Evolutionary conservation across 2,888 invertebrate genomes (phyloP).

Genomic region (Lycaena phlaeas): DNA sequence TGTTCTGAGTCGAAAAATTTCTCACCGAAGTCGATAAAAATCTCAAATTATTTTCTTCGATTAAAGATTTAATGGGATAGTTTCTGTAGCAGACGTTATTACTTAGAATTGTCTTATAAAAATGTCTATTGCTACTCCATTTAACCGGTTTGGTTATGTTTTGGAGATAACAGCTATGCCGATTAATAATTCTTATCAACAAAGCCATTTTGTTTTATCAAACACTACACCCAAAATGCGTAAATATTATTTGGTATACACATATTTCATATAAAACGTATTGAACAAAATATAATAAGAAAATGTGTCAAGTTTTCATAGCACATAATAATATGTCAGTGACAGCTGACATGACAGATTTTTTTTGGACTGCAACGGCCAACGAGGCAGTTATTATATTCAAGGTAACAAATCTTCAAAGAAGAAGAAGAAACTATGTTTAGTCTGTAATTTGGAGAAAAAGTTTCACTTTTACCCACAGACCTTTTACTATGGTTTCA

Average conservation of each 20-base stretch:
- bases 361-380: too few species aligned
- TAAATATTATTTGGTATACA: slow-evolving; percentile 4
- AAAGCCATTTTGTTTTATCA: slow-evolving; percentile 38
- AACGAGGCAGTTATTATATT: too few species aligned
- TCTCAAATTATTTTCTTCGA: slow-evolving; percentile 26
- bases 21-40: slow-evolving; percentile 25
- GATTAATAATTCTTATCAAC: slow-evolving; percentile 39
- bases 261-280: not conserved
- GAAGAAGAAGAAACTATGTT: too few species aligned
- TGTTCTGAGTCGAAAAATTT: slow-evolving; percentile 29
- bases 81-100: slow-evolving; percentile 35
- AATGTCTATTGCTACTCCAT: slow-evolving; percentile 35
- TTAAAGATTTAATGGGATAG: slow-evolving; percentile 25
- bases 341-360: too few species aligned
- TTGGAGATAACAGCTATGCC: slow-evolving; percentile 35
- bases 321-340: too few species aligned
- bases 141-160: slow-evolving; percentile 46
- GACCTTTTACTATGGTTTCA: too few species aligned
- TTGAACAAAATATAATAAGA: not conserved
- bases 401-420: too few species aligned
- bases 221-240: slow-evolving; percentile 1
- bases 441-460: too few species aligned
- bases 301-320: not conserved
- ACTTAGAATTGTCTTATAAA: slow-evolving; percentile 35
- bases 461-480: too few species aligned